Base-by-base conservation (phyloP, 2,797 vertebrate species). In the Melanotaenia nigrans region DNA sequence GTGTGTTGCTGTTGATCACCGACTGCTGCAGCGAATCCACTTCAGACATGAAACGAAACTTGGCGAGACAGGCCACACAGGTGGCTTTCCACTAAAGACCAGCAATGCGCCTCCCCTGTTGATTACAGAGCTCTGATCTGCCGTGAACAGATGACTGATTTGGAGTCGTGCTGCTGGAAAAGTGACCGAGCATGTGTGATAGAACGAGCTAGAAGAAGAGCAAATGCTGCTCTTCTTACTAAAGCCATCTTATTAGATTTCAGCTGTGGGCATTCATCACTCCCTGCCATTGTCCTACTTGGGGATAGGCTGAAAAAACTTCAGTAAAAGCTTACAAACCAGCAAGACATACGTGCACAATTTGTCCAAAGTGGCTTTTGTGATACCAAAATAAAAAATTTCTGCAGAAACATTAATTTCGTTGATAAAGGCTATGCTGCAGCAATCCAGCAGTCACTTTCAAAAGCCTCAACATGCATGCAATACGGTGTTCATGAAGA, bases 201-300 rank as follows among this genome's bases (percentile, higher is more conserved):
- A 65, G 72, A 73, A 65, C 4, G 51, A 78, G 54, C 69, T 54
- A 61, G 57, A 32, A 74, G 71, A 35, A 22, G 78, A 68, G 75
- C 0, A 22, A 54, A 64, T 30, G 77, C 70, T 36, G 77, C 71
- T 67, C 79, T 73, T 89, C 63, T 65, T 71, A 86, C 65, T 61
- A 73, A 84, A 85, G 89, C 84, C 72, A 71, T 87, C 82, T 92
- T 91, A 94, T 91, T 94, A 91, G 87, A 93, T 93, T 88, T 84
- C 57, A 36, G 78, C 77, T 65, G 73, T 55, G 59, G 79, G 75
- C 79, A 85, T 91, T 85, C 80, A 90, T 93, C 91, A 92, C 80
- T 87, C 81, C 69, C 75, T 32, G 45, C 82, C 77, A 79, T 75
- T 72, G 85, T 85, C 76, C 79, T 83, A 64, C 82, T 68, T 56